Evolutionary conservation across 2,113 vertebrate species (phyloP), one percentile per base, ranked within the genome.

Genomic region (Cepphus grylle): DNA sequence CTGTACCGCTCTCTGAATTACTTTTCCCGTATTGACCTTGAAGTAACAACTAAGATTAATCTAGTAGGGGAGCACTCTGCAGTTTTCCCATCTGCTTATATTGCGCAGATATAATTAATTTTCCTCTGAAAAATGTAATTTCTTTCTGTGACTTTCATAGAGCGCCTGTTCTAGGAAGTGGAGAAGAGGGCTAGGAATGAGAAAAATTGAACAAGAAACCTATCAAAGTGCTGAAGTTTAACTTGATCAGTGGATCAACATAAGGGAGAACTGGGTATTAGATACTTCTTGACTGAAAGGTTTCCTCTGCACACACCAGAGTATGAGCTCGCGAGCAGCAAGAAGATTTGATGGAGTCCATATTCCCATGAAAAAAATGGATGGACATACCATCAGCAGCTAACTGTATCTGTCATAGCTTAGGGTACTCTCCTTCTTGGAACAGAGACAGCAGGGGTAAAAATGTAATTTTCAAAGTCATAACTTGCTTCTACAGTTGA

Each of bases 241-340:
- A 81, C 14, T 11, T 83, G 5, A 30, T 22, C 21, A 63, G 3
- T 9, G 20, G 11, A 79, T 23, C 8, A 56, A 0, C 1, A 0
- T n/a, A 59, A 50, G 21, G 15, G 11, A 90, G 7, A 58, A 83
- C 25, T 23, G 9, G 6, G 11, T 56, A 45, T 5, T 45, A n/a
- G 20, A 53, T 13, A 45, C 7, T 59, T 45, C 17, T 55, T 86
- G 27, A 72, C 5, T 36, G 26, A 76, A 49, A 6, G 25, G 18
- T 50, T 92, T 73, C 40, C 23, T 23, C 32, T 71, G 17, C 27
- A 32, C 14, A 8, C 11, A 81, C 11, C 63, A 49, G 25, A 81
- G 8, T 21, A 91, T 8, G 9, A 43, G 5, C 23, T 71, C 26
- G 9, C 62, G 19, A 30, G 38, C 11, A 77, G 11, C n/a, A 94